Percentiles rank a stretch among this genome's conserved stretches.
These are phyloP conservation scores for Gadopsis bispinosus DNA, from an alignment of 2,797 vertebrate species.

Conservation along the genomic window DNA sequence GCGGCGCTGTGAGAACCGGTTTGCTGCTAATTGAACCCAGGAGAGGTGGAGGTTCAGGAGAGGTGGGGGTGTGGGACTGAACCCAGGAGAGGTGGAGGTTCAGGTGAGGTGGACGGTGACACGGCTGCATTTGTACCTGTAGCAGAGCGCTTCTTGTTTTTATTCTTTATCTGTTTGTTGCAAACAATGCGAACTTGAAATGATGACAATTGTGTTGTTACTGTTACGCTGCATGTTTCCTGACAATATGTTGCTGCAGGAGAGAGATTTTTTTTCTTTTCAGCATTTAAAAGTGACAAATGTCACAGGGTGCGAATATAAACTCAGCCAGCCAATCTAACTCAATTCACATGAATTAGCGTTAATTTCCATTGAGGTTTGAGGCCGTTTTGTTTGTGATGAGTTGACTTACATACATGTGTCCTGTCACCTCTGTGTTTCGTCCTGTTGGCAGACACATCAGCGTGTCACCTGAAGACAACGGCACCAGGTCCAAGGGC, in stretches of 20 bases:
- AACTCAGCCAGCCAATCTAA: neutral
- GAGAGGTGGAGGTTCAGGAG: too few relatives aligned
- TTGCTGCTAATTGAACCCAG: too few relatives aligned
- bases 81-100: too few relatives aligned
- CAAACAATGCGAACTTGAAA: neutral
- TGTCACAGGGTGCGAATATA: neutral
- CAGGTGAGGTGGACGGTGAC: too few relatives aligned
- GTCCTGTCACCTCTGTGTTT: neutral
- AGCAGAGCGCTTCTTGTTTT: neutral
- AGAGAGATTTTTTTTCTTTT: neutral
- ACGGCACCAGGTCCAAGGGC: neutral
- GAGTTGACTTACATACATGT: neutral
- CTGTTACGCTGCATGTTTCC: too few relatives aligned
- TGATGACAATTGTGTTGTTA: neutral
- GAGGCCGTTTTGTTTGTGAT: neutral
- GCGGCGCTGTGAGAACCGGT: too few relatives aligned
- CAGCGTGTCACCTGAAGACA: conserved; percentile 32
- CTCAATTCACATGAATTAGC: neutral
- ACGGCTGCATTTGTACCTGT: neutral
- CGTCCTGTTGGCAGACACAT: conserved; percentile 43
- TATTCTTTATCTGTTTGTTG: neutral
- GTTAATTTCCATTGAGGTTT: neutral
- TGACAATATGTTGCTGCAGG: too few relatives aligned
- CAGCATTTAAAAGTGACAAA: neutral
- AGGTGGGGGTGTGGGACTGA: too few relatives aligned